Conservation (phyloP, 1,140 invertebrate species). For the Samia ricini region DNA sequence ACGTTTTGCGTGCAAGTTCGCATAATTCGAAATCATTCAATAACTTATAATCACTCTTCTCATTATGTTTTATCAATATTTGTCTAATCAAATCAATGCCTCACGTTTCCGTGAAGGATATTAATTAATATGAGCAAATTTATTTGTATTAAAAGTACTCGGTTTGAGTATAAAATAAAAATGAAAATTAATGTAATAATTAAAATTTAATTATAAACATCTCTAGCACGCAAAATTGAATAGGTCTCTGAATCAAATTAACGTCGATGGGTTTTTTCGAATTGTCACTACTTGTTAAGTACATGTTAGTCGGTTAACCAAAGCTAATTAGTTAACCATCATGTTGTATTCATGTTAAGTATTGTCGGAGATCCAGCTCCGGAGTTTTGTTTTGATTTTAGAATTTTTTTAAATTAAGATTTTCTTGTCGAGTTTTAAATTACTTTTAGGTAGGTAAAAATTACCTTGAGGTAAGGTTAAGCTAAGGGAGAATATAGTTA, state of each 20-base stretch:
- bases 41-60: background rate
- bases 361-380: conserved; percentile 15
- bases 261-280: conserved; percentile 7
- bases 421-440: background rate
- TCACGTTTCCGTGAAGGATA: too few relatives aligned
- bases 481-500: background rate
- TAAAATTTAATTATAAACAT: conserved; percentile 8
- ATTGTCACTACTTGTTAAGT: conserved; percentile 15
- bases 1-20: background rate
- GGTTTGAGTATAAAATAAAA: too few relatives aligned
- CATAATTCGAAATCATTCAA: background rate
- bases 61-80: conserved; percentile 14
- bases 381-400: conserved; percentile 7
- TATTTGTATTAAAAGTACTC: conserved; percentile 11
- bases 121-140: conserved; percentile 6
- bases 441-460: background rate
- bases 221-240: background rate
- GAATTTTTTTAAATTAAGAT: background rate
- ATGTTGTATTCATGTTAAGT: conserved; percentile 35
- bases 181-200: too few relatives aligned
- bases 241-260: conserved; percentile 12
- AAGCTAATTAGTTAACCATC: conserved; percentile 27
- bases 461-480: background rate
- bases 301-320: conserved; percentile 30
- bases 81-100: conserved; percentile 21